Base-by-base conservation (phyloP, 2,888 invertebrate species). In the Microdon myrmicae region DNA sequence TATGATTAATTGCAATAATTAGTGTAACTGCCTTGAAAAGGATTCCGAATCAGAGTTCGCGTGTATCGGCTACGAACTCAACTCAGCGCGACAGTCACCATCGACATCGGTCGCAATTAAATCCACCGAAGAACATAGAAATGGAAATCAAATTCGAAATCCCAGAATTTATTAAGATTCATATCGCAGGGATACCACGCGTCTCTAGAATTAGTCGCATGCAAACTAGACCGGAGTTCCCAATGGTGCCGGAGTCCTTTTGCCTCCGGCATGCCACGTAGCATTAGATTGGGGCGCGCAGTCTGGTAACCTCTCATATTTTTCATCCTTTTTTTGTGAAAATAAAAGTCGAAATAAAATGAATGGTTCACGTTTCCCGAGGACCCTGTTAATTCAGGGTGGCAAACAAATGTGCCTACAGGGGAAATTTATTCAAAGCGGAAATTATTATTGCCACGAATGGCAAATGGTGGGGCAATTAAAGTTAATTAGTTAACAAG, bases 1-100 rank as follows among this genome's bases (percentile, higher is more conserved):
- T 58, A 64, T 64, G 64, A 58, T 64, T 58, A 64, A 64, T 58
- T 58, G 51, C 58, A 64, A 53, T 64, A 64, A 64, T 64, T 58
- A 58, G 58, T 53, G 64, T 43, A 58, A 58, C 51, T 64, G 44
- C 58, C 64, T 58, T 64, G 58, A 53, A 64, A 64, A 64, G 51
- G 47, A 34, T 58, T 53, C 32, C 49, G 41, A 41, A 35, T 35
- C 31, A 43, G n/a, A 26, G 31, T 43, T 58, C 29, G 64, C 64
- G 58, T 58, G 45, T 47, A 39, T 39, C 35, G 16, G 17, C 4
- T 35, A n/a, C 8, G 10, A 12, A 25, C 6, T 20, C 19, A 12
- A 4, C 10, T 12, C 19, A 3, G 10, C 20, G 6, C 6, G 6
- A 1, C 34, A 9, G 23, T 12, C 26, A 1, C 47, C 44, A 29